Evolutionary conservation across 2,888 invertebrate genomes (phyloP), one percentile per base, ranked within the genome.

Genomic region (Volucella zonaria): DNA sequence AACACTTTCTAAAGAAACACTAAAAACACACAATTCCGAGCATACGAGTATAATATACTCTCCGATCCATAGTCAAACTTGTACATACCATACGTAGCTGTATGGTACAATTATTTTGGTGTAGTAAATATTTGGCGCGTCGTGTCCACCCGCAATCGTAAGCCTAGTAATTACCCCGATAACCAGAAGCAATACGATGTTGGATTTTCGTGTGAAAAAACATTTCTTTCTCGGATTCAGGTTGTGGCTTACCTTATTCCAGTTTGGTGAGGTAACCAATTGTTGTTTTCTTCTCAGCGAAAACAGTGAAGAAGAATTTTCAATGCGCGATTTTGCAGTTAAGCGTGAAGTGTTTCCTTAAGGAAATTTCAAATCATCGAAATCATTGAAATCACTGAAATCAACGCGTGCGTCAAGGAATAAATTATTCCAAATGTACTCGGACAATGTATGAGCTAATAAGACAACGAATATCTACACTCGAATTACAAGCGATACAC

Each of bases 1-100:
- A 76, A 76, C 80, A 80, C 80, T 83, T 80, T 80, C 83, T 83
- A 76, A 66, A 59, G 59, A 61, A 52, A 64, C 70, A 58, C 64
- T 71, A 66, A 38, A 31, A 58, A 49, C 59, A 70, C 47, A 64
- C 43, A 70, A 56, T 31, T 31, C 31, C 4, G 4, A 31, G 6
- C 6, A 31, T 31, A n/a, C n/a, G n/a, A n/a, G n/a, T n/a, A 31
- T 31, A 31, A 31, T 6, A 31, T 31, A 31, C 31, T 31, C 31
- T 31, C 31, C 31, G 31, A 31, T 31, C 6, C 31, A 31, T 31
- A 31, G 31, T 31, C 6, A 31, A 31, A 31, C 31, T 31, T 31
- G 31, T 31, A 51, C 52, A 73, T 68, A 68, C 61, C 52, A 73
- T 68, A 68, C 61, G 67, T n/a, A 52, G 11, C 45, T 59, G 11